phyloP scores from a whole-genome alignment of 1,140 invertebrate species.

The Tribolium castaneum region DNA sequence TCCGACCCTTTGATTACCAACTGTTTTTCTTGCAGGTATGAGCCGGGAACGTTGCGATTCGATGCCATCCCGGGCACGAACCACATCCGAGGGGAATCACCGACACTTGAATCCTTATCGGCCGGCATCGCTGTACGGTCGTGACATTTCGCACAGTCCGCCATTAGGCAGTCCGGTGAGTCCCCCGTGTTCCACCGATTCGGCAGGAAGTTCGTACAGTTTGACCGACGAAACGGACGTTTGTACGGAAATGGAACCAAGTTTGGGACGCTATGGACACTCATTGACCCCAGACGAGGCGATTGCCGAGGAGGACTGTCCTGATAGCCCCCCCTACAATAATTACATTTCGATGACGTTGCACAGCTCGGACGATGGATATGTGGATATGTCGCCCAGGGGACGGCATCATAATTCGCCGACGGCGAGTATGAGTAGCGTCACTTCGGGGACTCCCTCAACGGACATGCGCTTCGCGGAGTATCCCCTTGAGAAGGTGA shows the following conservation, averaged over 20 bases:
- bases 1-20: no score
- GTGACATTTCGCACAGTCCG: conserved; percentile 72
- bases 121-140: conserved; percentile 65
- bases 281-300: conserved; percentile 74
- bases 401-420: conserved; percentile 68
- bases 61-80: conserved; percentile 77
- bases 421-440: conserved; percentile 74
- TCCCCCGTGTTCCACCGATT: conserved; percentile 75
- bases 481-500: conserved; percentile 76
- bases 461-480: conserved; percentile 72
- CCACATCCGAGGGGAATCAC: conserved; percentile 71
- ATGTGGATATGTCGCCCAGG: conserved; percentile 73
- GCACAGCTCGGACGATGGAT: conserved; percentile 67
- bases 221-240: conserved; percentile 71
- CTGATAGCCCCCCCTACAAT: conserved; percentile 52
- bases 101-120: conserved; percentile 29
- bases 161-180: conserved; percentile 73
- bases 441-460: conserved; percentile 79
- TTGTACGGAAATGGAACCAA: conserved; percentile 61
- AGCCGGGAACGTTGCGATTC: conserved; percentile 81
- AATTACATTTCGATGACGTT: conserved; percentile 75
- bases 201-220: conserved; percentile 76
- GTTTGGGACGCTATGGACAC: conserved; percentile 64
- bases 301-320: conserved; percentile 62
- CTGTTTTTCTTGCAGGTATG: conserved; percentile 60